These are phyloP conservation scores for Callinectes sapidus DNA, from an alignment of 2,888 invertebrate species.

Conservation along the genomic window DNA sequence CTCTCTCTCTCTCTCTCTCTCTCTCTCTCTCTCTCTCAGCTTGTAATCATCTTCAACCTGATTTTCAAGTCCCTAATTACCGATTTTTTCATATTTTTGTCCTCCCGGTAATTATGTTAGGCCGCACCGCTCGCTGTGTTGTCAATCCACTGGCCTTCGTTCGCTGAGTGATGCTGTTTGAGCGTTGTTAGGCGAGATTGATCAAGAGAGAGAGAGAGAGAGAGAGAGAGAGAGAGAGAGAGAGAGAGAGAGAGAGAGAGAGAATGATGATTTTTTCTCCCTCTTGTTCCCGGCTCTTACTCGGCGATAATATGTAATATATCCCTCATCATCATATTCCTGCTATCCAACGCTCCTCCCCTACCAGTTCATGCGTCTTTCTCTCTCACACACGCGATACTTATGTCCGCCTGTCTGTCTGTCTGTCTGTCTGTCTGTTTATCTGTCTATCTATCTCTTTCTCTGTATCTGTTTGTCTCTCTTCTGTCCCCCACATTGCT, in stretches of 20 bases:
- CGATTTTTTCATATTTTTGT: constrained; percentile 14
- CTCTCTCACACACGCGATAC: background rate
- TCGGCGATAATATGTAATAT: background rate
- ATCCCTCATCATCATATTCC: background rate
- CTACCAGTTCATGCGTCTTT: background rate
- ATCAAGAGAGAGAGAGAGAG: background rate
- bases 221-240: background rate
- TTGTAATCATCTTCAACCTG: background rate
- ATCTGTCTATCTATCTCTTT: no score
- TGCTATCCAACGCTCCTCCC: background rate
- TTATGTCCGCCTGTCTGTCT: background rate
- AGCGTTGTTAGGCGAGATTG: background rate
- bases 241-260: constrained; percentile 1
- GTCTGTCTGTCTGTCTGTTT: background rate
- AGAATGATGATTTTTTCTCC: background rate
- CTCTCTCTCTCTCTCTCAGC: background rate
- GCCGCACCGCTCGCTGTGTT: background rate
- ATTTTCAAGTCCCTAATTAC: constrained; percentile 10
- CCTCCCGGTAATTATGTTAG: background rate
- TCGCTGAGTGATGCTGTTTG: background rate
- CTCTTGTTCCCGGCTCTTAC: background rate
- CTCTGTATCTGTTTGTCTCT: background rate
- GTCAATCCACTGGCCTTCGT: background rate
- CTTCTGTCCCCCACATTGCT: background rate
- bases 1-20: constrained; percentile 9